Base-by-base conservation (phyloP, 2,797 vertebrate species). In the Alectoris magna region DNA sequence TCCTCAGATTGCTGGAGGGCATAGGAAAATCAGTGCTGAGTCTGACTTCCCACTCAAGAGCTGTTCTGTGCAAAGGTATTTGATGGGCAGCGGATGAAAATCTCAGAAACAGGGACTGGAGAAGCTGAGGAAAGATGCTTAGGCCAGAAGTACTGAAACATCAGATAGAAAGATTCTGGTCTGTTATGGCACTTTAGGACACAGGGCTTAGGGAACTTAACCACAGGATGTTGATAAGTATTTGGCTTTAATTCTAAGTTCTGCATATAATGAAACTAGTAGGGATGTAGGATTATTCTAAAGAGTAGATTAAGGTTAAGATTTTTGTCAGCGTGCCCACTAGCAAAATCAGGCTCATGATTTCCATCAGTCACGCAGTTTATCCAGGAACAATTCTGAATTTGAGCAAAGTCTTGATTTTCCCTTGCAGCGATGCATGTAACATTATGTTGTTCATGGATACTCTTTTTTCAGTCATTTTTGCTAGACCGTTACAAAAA, bases 261-360 rank as follows among this genome's bases (percentile, higher is more conserved):
- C 10, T 76, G 39, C 39, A 3, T 41, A 59, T 89, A 89, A 81
- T 62, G 53, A 84, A 93, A 26, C 22, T 22, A 64, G 51, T 29
- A 41, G 59, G 48, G 31, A 46, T 63, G 27, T 75, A 84, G 56
- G 18, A 10, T 76, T 84, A 76, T 81, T 73, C 46, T 68, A 3
- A 67, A 90, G 43, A 81, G 56, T 66, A 51, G 7, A 92, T 91
- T 84, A 88, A 51, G 5, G 91, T 93, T 86, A 90, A 84, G 51
- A 70, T 83, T 89, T 73, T 56, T 78, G 64, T n/a, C 24, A 83
- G n/a, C 0, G 9, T 43, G 53, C 10, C 46, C 72, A 34, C 22
- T 63, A 80, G 84, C 55, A 78, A 83, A 60, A 67, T 46, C 56
- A 73, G 55, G 36, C 78, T 87, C 7, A 5, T 38, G 62, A 38